Conservation (phyloP, 23 tunicate species). For the Halocynthia roretzi region DNA sequence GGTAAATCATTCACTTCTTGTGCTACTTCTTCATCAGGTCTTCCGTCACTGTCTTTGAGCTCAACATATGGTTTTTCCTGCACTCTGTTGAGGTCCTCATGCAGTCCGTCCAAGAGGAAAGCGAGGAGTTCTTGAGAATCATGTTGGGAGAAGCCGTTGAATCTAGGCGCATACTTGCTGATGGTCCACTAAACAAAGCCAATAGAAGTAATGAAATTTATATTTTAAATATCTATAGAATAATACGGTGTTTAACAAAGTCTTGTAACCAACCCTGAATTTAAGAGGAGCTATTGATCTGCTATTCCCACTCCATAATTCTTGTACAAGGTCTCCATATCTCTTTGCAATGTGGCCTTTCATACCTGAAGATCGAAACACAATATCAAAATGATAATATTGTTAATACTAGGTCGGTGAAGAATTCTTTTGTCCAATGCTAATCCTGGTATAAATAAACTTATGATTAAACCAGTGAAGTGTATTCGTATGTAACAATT, state of each 20-base stretch:
- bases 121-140: constrained; percentile 93
- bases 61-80: constrained; percentile 90
- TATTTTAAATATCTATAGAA: neutral
- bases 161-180: constrained; percentile 87
- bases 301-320: constrained; percentile 83
- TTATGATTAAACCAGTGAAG: too few relatives aligned
- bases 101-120: constrained; percentile 81
- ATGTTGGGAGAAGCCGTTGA: constrained; percentile 89
- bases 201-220: neutral
- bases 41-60: constrained; percentile 82
- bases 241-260: neutral
- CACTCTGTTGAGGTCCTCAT: constrained; percentile 87
- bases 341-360: constrained; percentile 87
- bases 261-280: constrained; percentile 48
- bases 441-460: too few relatives aligned
- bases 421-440: too few relatives aligned
- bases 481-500: too few relatives aligned
- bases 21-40: constrained; percentile 97
- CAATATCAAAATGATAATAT: too few relatives aligned
- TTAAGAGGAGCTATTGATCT: constrained; percentile 89
- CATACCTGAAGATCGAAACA: constrained; percentile 35
- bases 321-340: constrained; percentile 66
- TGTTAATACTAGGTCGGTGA: too few relatives aligned
- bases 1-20: constrained; percentile 57
- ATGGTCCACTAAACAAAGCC: constrained; percentile 74